Evolutionary conservation across 2,888 invertebrate species (phyloP).

Genomic region (Xylocampa areola): DNA sequence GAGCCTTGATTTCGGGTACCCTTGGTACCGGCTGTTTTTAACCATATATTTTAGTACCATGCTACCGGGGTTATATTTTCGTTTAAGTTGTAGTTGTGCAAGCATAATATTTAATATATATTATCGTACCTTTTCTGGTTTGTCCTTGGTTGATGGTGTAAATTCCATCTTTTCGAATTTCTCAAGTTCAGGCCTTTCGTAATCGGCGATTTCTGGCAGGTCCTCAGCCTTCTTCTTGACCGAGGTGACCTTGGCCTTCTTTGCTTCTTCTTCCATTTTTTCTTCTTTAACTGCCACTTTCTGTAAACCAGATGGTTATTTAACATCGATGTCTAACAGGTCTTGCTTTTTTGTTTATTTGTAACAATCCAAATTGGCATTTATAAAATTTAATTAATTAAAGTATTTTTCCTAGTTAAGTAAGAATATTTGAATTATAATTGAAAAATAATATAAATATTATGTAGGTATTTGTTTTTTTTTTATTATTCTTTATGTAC

Average conservation of each 20-base stretch:
- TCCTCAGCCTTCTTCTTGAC: conserved; percentile 89
- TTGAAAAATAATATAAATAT: no score
- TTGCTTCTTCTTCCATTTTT: conserved; percentile 82
- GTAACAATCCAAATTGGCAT: background rate
- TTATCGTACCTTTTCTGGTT: conserved; percentile 72
- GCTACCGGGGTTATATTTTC: background rate
- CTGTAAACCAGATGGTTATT: conserved; percentile 71
- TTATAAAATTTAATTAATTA: background rate
- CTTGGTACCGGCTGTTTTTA: conserved; percentile 75
- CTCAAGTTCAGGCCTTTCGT: conserved; percentile 93
- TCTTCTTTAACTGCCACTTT: conserved; percentile 86
- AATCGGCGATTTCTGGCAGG: conserved; percentile 92
- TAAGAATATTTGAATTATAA: no score
- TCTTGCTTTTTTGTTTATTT: background rate
- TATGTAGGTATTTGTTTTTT: no score
- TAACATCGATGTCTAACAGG: conserved; percentile 22
- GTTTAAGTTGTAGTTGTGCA: conserved; percentile 63
- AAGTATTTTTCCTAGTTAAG: no score
- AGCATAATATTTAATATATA: conserved; percentile 63
- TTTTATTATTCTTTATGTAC: no score
- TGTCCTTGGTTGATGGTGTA: conserved; percentile 85
- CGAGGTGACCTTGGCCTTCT: conserved; percentile 84
- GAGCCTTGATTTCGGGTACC: conserved; percentile 93
- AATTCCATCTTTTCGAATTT: conserved; percentile 91
- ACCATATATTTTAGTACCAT: conserved; percentile 3